phyloP scores from a whole-genome alignment of 2,113 vertebrate species.

The Perca schrenkii region DNA sequence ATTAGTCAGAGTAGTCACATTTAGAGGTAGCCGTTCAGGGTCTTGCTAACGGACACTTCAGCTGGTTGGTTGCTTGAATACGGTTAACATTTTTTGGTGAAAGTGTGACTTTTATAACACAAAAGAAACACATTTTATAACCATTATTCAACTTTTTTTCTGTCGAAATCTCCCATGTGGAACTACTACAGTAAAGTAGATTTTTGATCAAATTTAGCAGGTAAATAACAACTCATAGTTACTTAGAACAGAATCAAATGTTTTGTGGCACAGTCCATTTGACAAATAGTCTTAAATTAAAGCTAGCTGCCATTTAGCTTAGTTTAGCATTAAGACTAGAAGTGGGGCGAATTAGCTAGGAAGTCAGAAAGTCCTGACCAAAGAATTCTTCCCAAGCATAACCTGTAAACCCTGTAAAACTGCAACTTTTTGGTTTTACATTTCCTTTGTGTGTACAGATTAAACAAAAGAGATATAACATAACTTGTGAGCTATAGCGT shows the following conservation, averaged over 20 bases:
- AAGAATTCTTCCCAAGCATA: neutral
- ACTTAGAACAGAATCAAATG: neutral
- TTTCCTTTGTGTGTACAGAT: neutral
- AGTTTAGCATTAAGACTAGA: neutral
- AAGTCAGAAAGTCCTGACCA: neutral
- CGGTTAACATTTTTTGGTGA: neutral
- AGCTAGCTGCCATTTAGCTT: neutral
- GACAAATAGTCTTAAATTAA: neutral
- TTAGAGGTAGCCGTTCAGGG: neutral
- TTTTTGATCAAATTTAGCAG: neutral
- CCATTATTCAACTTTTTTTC: neutral
- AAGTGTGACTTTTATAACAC: neutral
- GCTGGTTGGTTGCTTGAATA: neutral
- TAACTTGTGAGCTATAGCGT: neutral
- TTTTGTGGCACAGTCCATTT: neutral
- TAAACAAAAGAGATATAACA: neutral
- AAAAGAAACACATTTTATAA: neutral
- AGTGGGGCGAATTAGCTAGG: neutral
- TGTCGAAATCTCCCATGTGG: neutral
- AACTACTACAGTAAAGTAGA: neutral
- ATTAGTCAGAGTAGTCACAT: neutral
- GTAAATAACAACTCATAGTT: neutral
- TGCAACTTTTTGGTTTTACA: neutral
- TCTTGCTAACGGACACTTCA: slow-evolving; percentile 7
- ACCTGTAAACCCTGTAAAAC: neutral